A percentile compares a stretch with the other conserved stretches of the same genome.
phyloP scores from a whole-genome alignment of 2,797 vertebrate genomes.

The Argentina silus region DNA sequence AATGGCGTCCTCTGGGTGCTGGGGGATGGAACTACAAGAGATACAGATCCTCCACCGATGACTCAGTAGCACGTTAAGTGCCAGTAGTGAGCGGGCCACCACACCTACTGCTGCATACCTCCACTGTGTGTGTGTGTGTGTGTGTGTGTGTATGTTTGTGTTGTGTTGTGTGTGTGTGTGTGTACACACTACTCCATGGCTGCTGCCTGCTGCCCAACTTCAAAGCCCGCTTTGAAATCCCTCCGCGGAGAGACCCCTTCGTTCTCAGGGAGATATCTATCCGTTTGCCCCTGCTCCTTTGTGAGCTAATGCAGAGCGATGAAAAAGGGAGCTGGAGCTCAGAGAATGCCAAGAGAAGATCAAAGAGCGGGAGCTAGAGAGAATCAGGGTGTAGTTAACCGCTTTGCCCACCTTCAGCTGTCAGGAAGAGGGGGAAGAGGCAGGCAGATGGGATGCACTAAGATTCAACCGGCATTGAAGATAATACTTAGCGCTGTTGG shows the following conservation, averaged over 20 bases:
- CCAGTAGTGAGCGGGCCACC: background rate
- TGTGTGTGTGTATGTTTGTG: too few species aligned
- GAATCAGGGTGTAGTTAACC: constrained; percentile 59
- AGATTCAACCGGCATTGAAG: constrained; percentile 37
- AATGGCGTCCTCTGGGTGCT: background rate
- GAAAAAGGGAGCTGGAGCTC: constrained; percentile 62
- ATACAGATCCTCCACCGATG: background rate
- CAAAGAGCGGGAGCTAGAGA: constrained; percentile 65
- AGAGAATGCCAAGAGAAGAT: constrained; percentile 71
- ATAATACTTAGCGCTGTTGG: too few species aligned
- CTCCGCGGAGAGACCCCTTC: constrained; percentile 55
- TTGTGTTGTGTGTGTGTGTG: too few species aligned
- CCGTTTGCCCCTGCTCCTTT: constrained; percentile 59
- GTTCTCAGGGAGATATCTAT: constrained; percentile 69
- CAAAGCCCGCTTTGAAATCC: constrained; percentile 77
- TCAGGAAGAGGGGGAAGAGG: constrained; percentile 41
- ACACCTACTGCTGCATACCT: background rate
- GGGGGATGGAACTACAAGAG: background rate
- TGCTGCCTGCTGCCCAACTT: constrained; percentile 67
- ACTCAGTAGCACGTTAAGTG: background rate
- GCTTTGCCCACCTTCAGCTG: constrained; percentile 61
- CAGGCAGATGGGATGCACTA: constrained; percentile 14
- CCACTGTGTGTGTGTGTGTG: background rate
- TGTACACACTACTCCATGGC: constrained; percentile 7
- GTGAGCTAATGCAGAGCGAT: constrained; percentile 67